Conservation (phyloP, 2,797 vertebrate genomes). For the Sebastiscus tertius region DNA sequence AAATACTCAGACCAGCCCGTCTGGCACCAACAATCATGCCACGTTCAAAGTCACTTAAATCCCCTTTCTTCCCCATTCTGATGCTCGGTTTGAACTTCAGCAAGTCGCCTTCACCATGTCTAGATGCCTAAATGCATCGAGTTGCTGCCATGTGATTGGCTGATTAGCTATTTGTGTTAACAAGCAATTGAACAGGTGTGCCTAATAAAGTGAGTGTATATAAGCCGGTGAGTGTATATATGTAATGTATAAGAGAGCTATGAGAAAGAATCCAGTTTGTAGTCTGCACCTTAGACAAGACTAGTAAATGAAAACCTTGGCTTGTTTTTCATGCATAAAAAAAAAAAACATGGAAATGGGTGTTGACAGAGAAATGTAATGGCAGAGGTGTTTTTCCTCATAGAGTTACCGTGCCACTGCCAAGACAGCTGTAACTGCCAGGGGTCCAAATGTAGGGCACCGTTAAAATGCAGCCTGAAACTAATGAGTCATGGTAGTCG, state of each 20-base stretch:
- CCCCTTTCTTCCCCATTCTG: no score
- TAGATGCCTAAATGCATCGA: no score
- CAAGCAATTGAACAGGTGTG: no score
- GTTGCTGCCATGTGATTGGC: no score
- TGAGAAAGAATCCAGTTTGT: slow-evolving; percentile 2
- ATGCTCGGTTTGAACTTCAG: no score
- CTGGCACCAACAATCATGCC: no score
- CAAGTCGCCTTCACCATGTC: no score
- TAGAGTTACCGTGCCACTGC: slow-evolving; percentile 14
- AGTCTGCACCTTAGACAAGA: background rate
- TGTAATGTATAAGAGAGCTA: background rate
- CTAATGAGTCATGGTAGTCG: slow-evolving; percentile 74
- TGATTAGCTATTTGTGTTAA: no score
- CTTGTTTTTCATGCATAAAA: slow-evolving; percentile 19
- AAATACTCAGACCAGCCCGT: no score
- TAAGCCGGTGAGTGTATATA: background rate
- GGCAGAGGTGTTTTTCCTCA: slow-evolving; percentile 43
- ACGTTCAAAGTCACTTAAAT: no score
- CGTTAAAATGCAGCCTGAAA: slow-evolving; percentile 46
- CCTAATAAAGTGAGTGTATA: no score
- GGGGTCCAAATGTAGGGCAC: slow-evolving; percentile 47
- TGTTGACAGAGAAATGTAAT: slow-evolving; percentile 23
- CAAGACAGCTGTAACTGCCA: slow-evolving; percentile 29
- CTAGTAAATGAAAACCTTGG: slow-evolving; percentile 1
- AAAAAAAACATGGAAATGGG: slow-evolving; percentile 27